Base-by-base conservation (phyloP, 2,888 invertebrate genomes). In the Drosophila lutescens region DNA sequence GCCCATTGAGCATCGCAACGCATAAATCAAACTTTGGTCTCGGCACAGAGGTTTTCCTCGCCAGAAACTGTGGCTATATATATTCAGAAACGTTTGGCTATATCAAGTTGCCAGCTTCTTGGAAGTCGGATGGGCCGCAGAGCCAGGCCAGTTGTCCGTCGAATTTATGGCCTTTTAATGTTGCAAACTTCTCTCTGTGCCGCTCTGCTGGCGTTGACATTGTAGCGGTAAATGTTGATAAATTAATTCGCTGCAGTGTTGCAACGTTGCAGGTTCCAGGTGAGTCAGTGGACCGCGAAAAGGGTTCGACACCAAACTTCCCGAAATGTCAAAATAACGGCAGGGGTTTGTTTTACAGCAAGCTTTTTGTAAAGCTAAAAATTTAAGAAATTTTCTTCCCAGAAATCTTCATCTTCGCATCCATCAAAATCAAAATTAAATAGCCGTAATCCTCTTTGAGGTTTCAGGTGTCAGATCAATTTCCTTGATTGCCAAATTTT, bases 1-100 rank as follows among this genome's bases (percentile, higher is more conserved):
- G 68, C 57, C 77, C 79, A 74, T 86, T 84, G 84, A 79, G 55
- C 81, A 85, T 85, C 85, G 80, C 79, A 63, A 81, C 86, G 85
- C 88, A 85, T 85, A 85, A 85, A 88, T 85, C 85, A 88, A 88
- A 85, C 77, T 86, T 85, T 80, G 85, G 80, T 71, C 67, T 58
- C 61, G 26, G 56, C 40, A 40, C 32, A 32, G 62, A 49, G 76
- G 77, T 85, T 85, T 85, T 85, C 79, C 69, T 79, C 63, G 76
- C 60, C 75, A 20, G 36, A 47, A 49, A 38, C 57, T 55, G 55
- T 47, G 40, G 62, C 4, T 12, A 23, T 51, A 74, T 34, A 23
- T 51, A 74, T 74, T 74, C 74, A 44, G 56, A 74, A 74, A 73
- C 36, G 32, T 47, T 54, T 44, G 47, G 47, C 75, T 76, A 78